Percentiles rank a stretch among this genome's conserved stretches.
These are phyloP conservation scores for Lithophane socia DNA, from an alignment of 2,888 invertebrate genomes.

Conservation along the genomic window DNA sequence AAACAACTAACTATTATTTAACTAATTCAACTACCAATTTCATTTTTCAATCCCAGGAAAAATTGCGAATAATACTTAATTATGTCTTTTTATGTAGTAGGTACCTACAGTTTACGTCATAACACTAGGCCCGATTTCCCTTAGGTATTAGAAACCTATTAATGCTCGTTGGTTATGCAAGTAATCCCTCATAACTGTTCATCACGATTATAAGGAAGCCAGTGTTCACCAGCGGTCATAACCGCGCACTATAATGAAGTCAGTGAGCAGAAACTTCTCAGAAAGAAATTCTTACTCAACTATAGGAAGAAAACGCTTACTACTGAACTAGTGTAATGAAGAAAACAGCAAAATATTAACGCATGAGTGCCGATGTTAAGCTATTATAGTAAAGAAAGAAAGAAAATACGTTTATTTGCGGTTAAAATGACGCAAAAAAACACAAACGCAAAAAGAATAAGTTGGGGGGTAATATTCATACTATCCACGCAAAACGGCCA, in stretches of 20 bases:
- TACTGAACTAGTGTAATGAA: background rate
- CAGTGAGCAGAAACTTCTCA: slow-evolving; percentile 13
- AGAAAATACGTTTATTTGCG: no score
- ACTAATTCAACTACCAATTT: no score
- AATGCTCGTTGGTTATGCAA: background rate
- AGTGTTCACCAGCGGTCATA: slow-evolving; percentile 6
- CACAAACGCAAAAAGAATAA: no score
- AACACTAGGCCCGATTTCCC: background rate
- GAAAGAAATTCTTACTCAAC: slow-evolving; percentile 15
- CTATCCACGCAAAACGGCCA: no score
- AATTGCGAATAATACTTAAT: no score
- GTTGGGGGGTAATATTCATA: no score
- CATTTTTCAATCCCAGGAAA: no score
- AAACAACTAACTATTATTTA: no score
- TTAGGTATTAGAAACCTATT: background rate
- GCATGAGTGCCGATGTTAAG: slow-evolving; percentile 4
- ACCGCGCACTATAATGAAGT: slow-evolving; percentile 16
- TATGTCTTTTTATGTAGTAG: no score
- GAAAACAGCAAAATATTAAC: slow-evolving; percentile 13
- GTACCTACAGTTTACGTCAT: no score
- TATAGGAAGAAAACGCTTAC: slow-evolving; percentile 9
- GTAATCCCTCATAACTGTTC: background rate
- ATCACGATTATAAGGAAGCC: slow-evolving; percentile 15
- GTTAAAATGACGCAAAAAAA: no score
- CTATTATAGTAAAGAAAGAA: background rate